Evolutionary conservation across 2,113 vertebrate species (phyloP), one percentile per base, ranked within the genome.

Genomic region (Tachycineta bicolor): DNA sequence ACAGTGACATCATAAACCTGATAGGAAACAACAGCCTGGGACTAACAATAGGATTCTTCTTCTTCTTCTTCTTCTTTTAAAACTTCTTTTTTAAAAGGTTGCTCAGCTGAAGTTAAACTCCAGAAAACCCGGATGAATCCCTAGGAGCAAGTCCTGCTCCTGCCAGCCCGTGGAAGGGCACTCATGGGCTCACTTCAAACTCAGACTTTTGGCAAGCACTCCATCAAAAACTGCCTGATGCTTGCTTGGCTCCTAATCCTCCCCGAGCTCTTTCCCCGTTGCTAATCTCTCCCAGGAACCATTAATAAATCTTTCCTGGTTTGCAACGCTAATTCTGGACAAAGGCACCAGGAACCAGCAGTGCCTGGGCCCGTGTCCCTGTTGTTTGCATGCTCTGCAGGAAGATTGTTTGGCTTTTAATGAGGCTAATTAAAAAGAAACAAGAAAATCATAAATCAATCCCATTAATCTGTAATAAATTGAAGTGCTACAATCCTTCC

Each of bases 361-460:
- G 71, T 69, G 64, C 56, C 91, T 28, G 59, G 47, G 28, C 41
- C 21, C 5, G 7, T 18, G 33, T 7, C 67, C 75, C 16, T 73
- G 71, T 17, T 82, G n/a, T 81, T 90, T 92, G 73, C 37, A 16
- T 9, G 43, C 71, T 90, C 82, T 16, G 5, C 68, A 22, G 78
- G 62, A 73, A 92, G 55, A 87, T 96, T 4, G 5, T 74, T 88
- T 59, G 1, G 15, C 37, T 85, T 59, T 64, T 89, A 96, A 87
- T 52, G 80, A 46, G 39, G 9, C 81, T 97, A 83, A 85, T 87
- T 96, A 89, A 88, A 95, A 94, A 96, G 89, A 85, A 86, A 70
- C 52, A 78, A 68, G 67, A 87, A 87, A 53, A 4, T 10, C 67
- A 65, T 53, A 78, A 87, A 87, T 84, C 79, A 60, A 11, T 64